These are phyloP conservation scores for Clarias laeviceps DNA, from an alignment of 2,797 vertebrate genomes.

Conservation along the genomic window DNA sequence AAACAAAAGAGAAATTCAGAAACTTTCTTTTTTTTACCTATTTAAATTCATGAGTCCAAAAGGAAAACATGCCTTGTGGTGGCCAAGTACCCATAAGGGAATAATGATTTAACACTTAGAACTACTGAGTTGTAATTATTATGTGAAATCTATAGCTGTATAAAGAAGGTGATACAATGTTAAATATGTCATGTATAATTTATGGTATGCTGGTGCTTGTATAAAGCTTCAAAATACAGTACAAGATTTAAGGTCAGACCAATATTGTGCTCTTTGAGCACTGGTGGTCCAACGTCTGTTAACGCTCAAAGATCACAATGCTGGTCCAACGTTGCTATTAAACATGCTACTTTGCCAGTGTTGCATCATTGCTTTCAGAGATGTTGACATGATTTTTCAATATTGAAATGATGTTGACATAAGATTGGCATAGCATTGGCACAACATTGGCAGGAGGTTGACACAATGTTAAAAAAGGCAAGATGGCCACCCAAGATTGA, in stretches of 20 bases:
- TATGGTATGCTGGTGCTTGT: not conserved
- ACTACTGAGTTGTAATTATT: not conserved
- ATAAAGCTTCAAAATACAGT: no score
- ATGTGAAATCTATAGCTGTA: not conserved
- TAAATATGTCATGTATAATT: not conserved
- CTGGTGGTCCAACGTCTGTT: not conserved
- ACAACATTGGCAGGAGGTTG: not conserved
- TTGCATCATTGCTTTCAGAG: not conserved
- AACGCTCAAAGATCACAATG: no score
- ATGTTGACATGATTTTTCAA: no score
- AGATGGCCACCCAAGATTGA: not conserved
- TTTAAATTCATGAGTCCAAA: not conserved
- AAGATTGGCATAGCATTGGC: not conserved
- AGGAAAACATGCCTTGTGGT: not conserved
- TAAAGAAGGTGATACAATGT: not conserved
- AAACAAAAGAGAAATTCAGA: not conserved
- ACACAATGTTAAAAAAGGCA: not conserved
- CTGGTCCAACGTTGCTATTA: not conserved
- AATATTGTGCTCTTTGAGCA: no score
- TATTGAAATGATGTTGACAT: not conserved
- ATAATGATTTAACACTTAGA: not conserved
- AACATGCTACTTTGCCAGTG: not conserved
- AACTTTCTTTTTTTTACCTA: not conserved
- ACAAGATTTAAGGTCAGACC: no score
- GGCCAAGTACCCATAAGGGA: not conserved